Evolutionary conservation across 2,113 vertebrate genomes (phyloP).

Genomic region (Nesogale talazaci): DNA sequence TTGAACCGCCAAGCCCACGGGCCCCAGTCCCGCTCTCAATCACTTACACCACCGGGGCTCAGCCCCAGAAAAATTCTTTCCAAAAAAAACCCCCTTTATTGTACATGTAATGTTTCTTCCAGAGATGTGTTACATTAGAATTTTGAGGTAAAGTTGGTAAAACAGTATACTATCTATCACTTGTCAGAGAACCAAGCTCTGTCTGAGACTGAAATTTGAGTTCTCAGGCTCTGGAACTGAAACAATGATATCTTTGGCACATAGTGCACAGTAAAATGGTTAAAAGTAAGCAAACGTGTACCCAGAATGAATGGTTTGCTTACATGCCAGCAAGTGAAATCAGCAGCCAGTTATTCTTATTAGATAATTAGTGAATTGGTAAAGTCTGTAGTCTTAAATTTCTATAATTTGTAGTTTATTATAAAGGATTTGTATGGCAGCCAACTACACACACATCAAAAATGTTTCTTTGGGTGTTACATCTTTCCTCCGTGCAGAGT

Average conservation of each 20-base stretch:
- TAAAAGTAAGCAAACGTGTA: not conserved
- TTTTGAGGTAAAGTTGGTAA: slow-evolving; percentile 86
- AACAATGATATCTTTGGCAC: not conserved
- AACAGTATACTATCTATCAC: not conserved
- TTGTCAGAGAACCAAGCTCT: not conserved
- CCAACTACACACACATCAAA: not conserved
- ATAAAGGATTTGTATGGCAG: not conserved
- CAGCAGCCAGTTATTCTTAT: not conserved
- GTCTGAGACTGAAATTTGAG: not conserved
- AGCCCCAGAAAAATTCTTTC: too few relatives aligned
- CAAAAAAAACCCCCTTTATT: not conserved
- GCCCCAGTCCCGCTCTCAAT: too few relatives aligned
- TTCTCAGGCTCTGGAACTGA: not conserved
- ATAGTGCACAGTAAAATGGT: not conserved
- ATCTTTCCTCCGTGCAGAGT: slow-evolving; percentile 87
- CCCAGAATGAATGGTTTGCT: not conserved
- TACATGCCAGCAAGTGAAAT: not conserved
- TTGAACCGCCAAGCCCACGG: too few relatives aligned
- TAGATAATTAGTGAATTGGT: not conserved
- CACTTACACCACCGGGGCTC: too few relatives aligned
- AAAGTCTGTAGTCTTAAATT: not conserved
- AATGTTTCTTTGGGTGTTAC: not conserved
- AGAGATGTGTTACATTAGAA: slow-evolving; percentile 97
- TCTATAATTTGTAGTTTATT: not conserved
- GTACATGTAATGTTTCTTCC: slow-evolving; percentile 59